phyloP scores from a whole-genome alignment of 2,888 invertebrate species.

The Acleris literana region DNA sequence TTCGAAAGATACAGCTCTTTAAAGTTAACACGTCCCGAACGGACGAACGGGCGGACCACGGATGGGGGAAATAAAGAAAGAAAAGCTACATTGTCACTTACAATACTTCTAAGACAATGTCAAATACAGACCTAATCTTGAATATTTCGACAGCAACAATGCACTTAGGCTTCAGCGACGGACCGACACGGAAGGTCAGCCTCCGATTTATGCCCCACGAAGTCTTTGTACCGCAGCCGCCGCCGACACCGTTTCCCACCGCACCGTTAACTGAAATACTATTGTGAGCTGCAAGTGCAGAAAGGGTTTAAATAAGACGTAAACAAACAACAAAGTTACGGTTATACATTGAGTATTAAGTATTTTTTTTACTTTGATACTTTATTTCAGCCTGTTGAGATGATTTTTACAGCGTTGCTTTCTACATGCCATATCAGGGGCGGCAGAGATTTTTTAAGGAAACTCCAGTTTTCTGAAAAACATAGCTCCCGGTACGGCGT shows the following conservation, averaged over 20 bases:
- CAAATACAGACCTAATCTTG: too few relatives aligned
- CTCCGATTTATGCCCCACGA: slow-evolving; percentile 74
- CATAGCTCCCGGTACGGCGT: too few relatives aligned
- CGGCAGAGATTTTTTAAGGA: too few relatives aligned
- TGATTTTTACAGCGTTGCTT: too few relatives aligned
- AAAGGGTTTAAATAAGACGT: slow-evolving; percentile 24
- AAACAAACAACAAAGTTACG: slow-evolving; percentile 24
- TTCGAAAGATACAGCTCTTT: too few relatives aligned
- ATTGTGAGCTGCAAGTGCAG: slow-evolving; percentile 43
- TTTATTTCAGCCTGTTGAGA: not conserved
- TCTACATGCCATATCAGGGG: too few relatives aligned
- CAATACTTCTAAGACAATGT: too few relatives aligned
- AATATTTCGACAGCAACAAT: slow-evolving; percentile 6
- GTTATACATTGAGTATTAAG: not conserved
- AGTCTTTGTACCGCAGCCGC: slow-evolving; percentile 63
- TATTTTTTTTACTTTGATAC: not conserved
- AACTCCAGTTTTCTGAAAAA: too few relatives aligned
- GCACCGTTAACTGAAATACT: slow-evolving; percentile 58
- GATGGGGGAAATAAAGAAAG: too few relatives aligned
- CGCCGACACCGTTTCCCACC: slow-evolving; percentile 60
- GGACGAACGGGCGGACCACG: too few relatives aligned
- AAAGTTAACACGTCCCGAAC: too few relatives aligned
- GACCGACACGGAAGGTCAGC: slow-evolving; percentile 62
- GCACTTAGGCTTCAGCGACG: slow-evolving; percentile 38
- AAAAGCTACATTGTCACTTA: too few relatives aligned